A percentile compares a stretch with the other conserved stretches of the same genome.
Evolutionary conservation across 2,888 invertebrate genomes (phyloP).

Genomic region (Auanema freiburgensis): DNA sequence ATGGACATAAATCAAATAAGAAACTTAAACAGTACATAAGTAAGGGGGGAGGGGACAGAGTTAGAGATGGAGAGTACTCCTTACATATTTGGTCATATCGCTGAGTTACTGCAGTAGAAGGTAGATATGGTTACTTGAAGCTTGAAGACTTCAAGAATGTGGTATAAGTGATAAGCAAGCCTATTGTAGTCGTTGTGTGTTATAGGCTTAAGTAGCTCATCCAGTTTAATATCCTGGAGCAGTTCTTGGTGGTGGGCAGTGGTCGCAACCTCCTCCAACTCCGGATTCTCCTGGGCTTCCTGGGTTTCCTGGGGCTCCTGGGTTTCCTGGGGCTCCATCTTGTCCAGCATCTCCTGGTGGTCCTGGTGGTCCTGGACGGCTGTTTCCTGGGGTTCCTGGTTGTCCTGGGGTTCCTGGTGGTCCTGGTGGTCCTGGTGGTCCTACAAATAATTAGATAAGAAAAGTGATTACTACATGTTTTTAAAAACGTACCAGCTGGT

Average conservation of each 20-base stretch:
- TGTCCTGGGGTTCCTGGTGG: constrained; percentile 20
- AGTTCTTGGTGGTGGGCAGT: constrained; percentile 45
- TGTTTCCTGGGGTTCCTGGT: constrained; percentile 6
- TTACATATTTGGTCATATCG: no score
- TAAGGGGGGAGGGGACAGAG: no score
- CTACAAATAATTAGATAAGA: constrained; percentile 1
- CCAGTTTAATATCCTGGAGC: constrained; percentile 38
- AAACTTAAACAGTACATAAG: no score
- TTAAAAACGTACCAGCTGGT: constrained; percentile 24
- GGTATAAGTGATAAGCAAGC: no score
- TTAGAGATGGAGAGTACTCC: no score
- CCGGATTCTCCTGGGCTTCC: constrained; percentile 47
- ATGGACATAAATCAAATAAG: no score
- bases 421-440: constrained; percentile 19
- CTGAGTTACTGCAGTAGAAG: no score
- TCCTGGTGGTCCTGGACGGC: constrained; percentile 18
- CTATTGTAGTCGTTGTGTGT: no score
- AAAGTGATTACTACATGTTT: constrained; percentile 2
- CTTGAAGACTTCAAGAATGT: no score
- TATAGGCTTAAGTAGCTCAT: no score
- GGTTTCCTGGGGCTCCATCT: constrained; percentile 44
- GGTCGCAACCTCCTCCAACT: constrained; percentile 44
- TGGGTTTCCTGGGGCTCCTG: constrained; percentile 16
- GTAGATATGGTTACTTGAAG: no score
- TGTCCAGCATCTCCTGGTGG: constrained; percentile 32